These are phyloP conservation scores for Pectinophora gossypiella DNA, from an alignment of 1,140 invertebrate species.

Conservation along the genomic window DNA sequence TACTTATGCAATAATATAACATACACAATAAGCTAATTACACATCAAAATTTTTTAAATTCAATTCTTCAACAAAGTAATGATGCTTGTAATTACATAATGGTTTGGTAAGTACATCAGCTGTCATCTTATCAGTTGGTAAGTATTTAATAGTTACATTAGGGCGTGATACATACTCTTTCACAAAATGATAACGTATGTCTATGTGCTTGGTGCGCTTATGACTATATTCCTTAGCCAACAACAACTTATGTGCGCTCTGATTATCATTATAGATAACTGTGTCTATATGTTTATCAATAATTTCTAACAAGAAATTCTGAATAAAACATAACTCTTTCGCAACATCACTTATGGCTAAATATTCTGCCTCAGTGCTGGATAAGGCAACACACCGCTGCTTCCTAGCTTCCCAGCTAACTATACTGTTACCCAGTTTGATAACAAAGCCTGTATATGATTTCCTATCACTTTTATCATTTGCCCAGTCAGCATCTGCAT, in stretches of 20 bases:
- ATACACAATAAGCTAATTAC: no score
- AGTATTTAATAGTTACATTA: constrained; percentile 1
- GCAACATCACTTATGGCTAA: constrained; percentile 20
- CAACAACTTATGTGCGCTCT: constrained; percentile 48
- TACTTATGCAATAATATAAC: no score
- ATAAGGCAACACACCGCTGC: constrained; percentile 35
- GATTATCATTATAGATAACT: constrained; percentile 44
- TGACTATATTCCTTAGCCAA: constrained; percentile 15
- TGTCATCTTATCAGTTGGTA: constrained; percentile 7
- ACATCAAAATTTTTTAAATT: no score
- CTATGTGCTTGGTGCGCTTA: constrained; percentile 44
- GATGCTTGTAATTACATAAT: neutral
- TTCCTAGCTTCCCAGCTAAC: constrained; percentile 34
- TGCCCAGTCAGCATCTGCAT: constrained; percentile 56
- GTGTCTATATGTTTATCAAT: constrained; percentile 1
- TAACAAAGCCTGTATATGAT: constrained; percentile 40
- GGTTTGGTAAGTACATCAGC: constrained; percentile 8
- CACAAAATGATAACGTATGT: constrained; percentile 7
- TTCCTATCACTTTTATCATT: constrained; percentile 30
- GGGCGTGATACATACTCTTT: neutral
- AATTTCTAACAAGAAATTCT: constrained; percentile 19
- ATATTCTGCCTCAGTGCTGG: constrained; percentile 47
- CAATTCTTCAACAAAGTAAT: no score
- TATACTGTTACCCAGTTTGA: constrained; percentile 20
- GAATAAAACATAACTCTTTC: constrained; percentile 31